Conservation (phyloP, 2,797 vertebrate genomes). For the Pseudotriccus pelzelni region DNA sequence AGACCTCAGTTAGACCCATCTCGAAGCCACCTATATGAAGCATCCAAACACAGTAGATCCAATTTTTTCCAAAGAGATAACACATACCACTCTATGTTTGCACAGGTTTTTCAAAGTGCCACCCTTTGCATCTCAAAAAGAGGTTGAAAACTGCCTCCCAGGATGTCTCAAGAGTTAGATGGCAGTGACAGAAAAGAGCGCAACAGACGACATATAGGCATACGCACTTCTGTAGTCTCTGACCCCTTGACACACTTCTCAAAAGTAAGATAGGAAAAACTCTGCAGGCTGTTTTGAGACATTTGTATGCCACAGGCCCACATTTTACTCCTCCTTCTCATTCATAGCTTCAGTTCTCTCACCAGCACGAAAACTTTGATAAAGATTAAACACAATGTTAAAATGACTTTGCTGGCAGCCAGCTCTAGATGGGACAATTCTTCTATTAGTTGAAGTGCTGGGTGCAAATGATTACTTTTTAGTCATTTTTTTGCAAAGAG, state of each 20-base stretch:
- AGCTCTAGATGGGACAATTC: background rate
- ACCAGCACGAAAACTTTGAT: background rate
- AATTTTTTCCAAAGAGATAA: background rate
- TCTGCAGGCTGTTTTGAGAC: background rate
- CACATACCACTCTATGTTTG: fast-evolving
- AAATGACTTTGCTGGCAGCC: background rate
- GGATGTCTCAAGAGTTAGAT: background rate
- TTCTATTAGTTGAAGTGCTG: constrained; percentile 7
- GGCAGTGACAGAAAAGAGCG: background rate
- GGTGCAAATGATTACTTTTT: background rate
- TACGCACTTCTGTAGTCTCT: background rate
- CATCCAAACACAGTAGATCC: background rate
- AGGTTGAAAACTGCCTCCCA: background rate
- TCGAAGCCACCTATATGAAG: background rate
- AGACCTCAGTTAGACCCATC: background rate
- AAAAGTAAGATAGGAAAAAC: background rate
- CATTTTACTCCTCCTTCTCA: background rate
- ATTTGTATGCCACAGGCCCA: background rate
- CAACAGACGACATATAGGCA: background rate
- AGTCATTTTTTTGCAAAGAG: background rate
- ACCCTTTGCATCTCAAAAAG: background rate
- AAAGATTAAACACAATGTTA: background rate
- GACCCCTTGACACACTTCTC: background rate
- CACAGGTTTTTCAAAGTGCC: background rate
- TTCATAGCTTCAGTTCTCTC: background rate